Base-by-base conservation (phyloP, 1,140 invertebrate genomes). In the Chrysopa pallens region DNA sequence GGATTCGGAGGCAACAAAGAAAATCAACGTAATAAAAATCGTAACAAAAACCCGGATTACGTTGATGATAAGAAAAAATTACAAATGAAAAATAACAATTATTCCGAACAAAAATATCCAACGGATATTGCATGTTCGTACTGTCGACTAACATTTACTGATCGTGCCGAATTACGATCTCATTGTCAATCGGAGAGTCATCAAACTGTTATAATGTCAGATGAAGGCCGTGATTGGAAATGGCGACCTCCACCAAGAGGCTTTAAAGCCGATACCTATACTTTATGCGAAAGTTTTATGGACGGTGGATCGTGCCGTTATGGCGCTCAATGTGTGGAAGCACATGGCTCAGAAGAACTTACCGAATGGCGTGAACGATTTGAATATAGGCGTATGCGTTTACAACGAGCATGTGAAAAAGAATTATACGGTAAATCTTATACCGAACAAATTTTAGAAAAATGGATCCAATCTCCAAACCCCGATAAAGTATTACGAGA, bases 331-430 rank as follows among this genome's bases (percentile, higher is more conserved):
- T 84, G 80, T 59, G 73, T 78, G n/a, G 72, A 78, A 55, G 82
- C 82, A 5, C 82, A 85, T 54, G 77, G 78, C 11, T 55, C 67
- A 41, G 75, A 77, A 40, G 82, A 85, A 56, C 57, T 84, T 7
- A 61, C 67, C 8, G 80, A 85, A 63, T 85, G 82, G 82, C 71
- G 75, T 51, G 72, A 80, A 50, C 62, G 80, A 39, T 80, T 78
- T 53, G 70, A 76, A 47, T 78, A 79, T 52, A 58, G 76, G 28
- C 23, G 62, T 38, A 73, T 72, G 67, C 69, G 71, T 48, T 57
- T 80, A 36, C 72, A 79, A 52, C 63, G 70, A 46, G 75, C 77
- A 5, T 69, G 67, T 49, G 76, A 81, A 44, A 74, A 76, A 53
- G 70, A 76, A 51, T 57, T 78, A 8, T 77, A 75, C 56, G 78